Base-by-base conservation (phyloP, 1,140 invertebrate species). In the Cataglyphis hispanica region DNA sequence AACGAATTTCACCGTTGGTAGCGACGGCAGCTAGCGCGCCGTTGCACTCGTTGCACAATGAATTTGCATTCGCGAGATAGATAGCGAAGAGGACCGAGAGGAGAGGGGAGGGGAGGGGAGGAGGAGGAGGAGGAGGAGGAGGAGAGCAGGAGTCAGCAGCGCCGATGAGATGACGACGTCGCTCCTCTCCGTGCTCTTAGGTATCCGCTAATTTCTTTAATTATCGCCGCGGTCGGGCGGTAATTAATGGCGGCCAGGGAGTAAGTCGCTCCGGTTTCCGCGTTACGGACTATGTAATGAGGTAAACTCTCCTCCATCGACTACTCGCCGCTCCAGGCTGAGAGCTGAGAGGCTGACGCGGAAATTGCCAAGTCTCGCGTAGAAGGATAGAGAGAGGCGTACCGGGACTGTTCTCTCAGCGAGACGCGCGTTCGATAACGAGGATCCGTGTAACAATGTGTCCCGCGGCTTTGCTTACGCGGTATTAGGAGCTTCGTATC, bases 181-280 rank as follows among this genome's bases (percentile, higher is more conserved):
- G 72, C 31, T 53, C 19, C 76, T 61, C 61, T 53, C 53, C 27
- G 61, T 81, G 60, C 31, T 37, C 75, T 53, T 86, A 78, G 61
- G 46, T 87, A 89, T 88, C 89, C 78, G 91, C 87, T 93, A 92
- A 92, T 93, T 93, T 90, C 90, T 90, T 92, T 92, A 92, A 93
- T 92, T 92, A 90, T 90, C 84, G 84, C 84, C 83, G 81, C 84
- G 77, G 80, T 61, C 88, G 86, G 84, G 86, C 75, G 86, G 86
- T 93, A 93, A 93, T 93, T 92, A 93, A 92, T 89, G 87, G 84
- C 87, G 83, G 74, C 85, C 86, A 46, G 66, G 25, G 83, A 89
- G 77, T 84, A 87, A 92, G 86, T 69, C 85, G 88, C 83, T 89
- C 74, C 70, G 89, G 80, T 93, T 92, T 91, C 90, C 90, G 91